These are phyloP conservation scores for Daktulosphaira vitifoliae DNA, from an alignment of 1,140 invertebrate species.

Conservation along the genomic window DNA sequence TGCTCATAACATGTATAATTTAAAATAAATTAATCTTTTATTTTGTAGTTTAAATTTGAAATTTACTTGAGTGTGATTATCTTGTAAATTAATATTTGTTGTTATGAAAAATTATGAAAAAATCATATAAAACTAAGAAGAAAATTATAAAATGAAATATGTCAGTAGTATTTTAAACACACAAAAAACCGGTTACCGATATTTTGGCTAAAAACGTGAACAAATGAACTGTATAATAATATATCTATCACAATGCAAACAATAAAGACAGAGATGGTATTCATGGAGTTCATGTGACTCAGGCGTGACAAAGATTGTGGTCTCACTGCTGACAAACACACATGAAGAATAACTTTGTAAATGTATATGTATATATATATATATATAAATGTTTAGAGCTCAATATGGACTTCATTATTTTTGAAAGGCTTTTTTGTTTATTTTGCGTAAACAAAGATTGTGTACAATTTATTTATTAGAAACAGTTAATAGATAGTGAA, in stretches of 20 bases:
- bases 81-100: too few species aligned
- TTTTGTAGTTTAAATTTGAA: too few species aligned
- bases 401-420: too few species aligned
- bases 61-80: too few species aligned
- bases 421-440: too few species aligned
- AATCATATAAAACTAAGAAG: too few species aligned
- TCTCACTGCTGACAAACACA: neutral
- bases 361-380: too few species aligned
- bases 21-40: too few species aligned
- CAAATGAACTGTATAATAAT: slow-evolving; percentile 2
- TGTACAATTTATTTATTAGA: neutral
- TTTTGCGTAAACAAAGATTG: neutral
- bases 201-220: neutral
- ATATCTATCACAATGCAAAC: slow-evolving; percentile 12
- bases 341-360: slow-evolving; percentile 11
- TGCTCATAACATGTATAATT: too few species aligned
- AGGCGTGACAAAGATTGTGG: slow-evolving; percentile 29
- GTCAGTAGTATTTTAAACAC: neutral
- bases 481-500: neutral
- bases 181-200: neutral
- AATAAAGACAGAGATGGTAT: slow-evolving; percentile 7
- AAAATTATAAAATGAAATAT: neutral
- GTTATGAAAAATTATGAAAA: too few species aligned
- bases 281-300: slow-evolving; percentile 1
- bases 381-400: too few species aligned